Percentiles rank a stretch among this genome's conserved stretches.
These are phyloP conservation scores for Melanotaenia parkinsoni DNA, from an alignment of 2,797 vertebrate species.

Conservation along the genomic window DNA sequence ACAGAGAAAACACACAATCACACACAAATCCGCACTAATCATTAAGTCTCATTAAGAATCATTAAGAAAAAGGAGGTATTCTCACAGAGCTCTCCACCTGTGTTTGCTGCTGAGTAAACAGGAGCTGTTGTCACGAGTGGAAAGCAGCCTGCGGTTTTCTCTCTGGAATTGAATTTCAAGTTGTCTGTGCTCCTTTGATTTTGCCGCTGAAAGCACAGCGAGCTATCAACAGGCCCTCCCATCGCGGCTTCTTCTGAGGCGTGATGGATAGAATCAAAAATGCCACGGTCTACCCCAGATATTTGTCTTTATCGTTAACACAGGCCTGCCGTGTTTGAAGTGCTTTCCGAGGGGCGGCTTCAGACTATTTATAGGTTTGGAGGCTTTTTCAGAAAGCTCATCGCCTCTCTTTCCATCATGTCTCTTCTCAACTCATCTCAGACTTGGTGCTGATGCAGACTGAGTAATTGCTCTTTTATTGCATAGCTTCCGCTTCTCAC, in stretches of 20 bases:
- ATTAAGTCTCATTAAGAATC: too few species aligned
- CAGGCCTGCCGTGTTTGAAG: slow-evolving; percentile 66
- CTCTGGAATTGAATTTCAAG: slow-evolving; percentile 74
- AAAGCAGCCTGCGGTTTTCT: slow-evolving; percentile 58
- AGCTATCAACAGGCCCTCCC: slow-evolving; percentile 55
- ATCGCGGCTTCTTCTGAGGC: slow-evolving; percentile 38
- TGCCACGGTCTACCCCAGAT: slow-evolving; percentile 55
- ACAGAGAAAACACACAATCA: not conserved
- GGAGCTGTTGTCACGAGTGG: slow-evolving; percentile 71
- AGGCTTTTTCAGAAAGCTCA: slow-evolving; percentile 56
- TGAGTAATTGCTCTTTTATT: slow-evolving; percentile 71
- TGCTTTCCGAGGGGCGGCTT: slow-evolving; percentile 38
- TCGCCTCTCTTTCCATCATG: slow-evolving; percentile 47
- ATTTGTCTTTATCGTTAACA: slow-evolving; percentile 75
- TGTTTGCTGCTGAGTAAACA: slow-evolving; percentile 74
- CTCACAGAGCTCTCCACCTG: slow-evolving; percentile 61
- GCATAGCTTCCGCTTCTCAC: slow-evolving; percentile 54
- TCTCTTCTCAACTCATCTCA: slow-evolving; percentile 51
- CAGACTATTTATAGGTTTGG: slow-evolving; percentile 68
- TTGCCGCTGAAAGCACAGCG: slow-evolving; percentile 40
- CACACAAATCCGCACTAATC: not conserved
- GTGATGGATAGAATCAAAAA: slow-evolving; percentile 74
- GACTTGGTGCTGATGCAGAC: slow-evolving; percentile 44
- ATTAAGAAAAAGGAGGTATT: slow-evolving; percentile 35
- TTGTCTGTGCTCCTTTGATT: slow-evolving; percentile 66